phyloP scores from a whole-genome alignment of 1,140 invertebrate species.

The Drosophila tropicalis region DNA sequence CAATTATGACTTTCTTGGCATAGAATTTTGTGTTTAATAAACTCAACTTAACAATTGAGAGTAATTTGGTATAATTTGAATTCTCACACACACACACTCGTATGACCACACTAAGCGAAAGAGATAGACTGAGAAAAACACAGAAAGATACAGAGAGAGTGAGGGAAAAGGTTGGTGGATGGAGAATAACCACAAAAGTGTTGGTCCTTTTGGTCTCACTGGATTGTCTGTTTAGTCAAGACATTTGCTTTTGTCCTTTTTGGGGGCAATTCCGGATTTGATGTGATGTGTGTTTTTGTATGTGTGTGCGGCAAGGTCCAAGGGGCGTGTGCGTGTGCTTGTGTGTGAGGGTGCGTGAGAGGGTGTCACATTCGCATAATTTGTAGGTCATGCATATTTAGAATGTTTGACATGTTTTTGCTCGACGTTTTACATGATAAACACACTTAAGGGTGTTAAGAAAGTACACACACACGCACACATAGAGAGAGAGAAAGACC shows the following conservation, averaged over 20 bases:
- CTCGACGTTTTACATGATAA: conserved; percentile 77
- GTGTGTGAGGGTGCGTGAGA: conserved; percentile 14
- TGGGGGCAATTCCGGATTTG: conserved; percentile 45
- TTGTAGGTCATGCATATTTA: conserved; percentile 79
- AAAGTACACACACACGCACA: conserved; percentile 26
- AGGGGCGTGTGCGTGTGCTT: conserved; percentile 15
- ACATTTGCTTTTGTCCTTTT: conserved; percentile 14
- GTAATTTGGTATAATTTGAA: conserved; percentile 58
- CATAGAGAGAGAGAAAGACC: neutral
- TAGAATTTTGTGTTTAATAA: conserved; percentile 19
- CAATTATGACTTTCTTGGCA: conserved; percentile 70
- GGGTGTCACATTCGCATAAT: conserved; percentile 74
- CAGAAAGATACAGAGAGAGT: neutral
- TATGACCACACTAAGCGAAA: conserved; percentile 5
- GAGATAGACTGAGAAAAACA: conserved; percentile 5
- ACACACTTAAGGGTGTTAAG: conserved; percentile 73
- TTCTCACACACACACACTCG: conserved; percentile 31
- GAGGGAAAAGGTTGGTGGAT: neutral
- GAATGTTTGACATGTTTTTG: conserved; percentile 77
- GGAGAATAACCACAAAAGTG: conserved; percentile 50
- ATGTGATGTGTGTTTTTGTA: conserved; percentile 12
- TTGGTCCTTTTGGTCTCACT: conserved; percentile 21
- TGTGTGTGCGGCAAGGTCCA: neutral
- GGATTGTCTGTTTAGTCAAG: conserved; percentile 19
- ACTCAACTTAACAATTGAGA: conserved; percentile 51